Base-by-base conservation (phyloP, 2,113 vertebrate genomes). In the Scytalopus superciliaris region DNA sequence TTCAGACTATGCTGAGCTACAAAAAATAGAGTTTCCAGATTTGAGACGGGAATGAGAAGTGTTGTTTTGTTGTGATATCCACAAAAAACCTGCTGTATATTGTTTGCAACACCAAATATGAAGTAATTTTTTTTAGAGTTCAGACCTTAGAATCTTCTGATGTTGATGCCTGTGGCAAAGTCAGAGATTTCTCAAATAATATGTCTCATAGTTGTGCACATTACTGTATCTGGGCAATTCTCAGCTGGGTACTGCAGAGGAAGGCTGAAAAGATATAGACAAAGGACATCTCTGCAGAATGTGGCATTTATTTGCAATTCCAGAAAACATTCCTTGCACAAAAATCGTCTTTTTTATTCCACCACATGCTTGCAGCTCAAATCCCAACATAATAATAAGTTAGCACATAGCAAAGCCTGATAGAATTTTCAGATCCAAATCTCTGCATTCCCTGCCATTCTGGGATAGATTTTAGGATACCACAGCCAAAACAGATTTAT, bases 111-210 rank as follows among this genome's bases (percentile, higher is more conserved):
- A 31, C 11, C 50, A 23, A 80, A 56, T 82, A 60, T 47, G 35
- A 87, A 86, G 30, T 42, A 35, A 70, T 6, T 45, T 77, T 63
- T 93, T 87, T 86, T 73, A 39, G 57, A 76, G 37, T 83, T 91
- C 33, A 85, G 68, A 85, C 44, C 39, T 87, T 35, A 82, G 42
- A 80, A 83, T 84, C 28, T 93, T 93, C 68, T 72, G 49, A 73
- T 81, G 64, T 16, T 75, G 21, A 19, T 89, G 82, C 81, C 70
- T 95, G 56, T 72, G 87, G 86, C 66, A 85, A 87, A 94, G 80
- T 89, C 80, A 91, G 63, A 85, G 53, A 76, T 91, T 96, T 94
- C 68, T 96, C 45, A 53, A 78, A 87, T 90, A 93, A 60, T 90
- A 72, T 63, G 16, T 74, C 56, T 95, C 66, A 75, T 25, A 79